phyloP scores from a whole-genome alignment of 2,797 vertebrate genomes.

The Enteromius radiatus region DNA sequence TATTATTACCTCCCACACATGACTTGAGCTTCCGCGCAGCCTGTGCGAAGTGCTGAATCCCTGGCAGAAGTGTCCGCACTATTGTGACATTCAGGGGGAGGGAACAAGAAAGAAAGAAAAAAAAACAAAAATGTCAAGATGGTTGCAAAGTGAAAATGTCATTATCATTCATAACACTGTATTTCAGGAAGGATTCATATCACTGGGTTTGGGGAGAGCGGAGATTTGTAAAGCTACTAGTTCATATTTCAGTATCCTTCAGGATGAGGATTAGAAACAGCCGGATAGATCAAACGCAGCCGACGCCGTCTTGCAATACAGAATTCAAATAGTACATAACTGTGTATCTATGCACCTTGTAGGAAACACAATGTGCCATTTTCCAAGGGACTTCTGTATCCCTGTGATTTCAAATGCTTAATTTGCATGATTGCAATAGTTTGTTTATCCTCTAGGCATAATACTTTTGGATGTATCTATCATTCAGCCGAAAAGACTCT shows the following conservation, averaged over 20 bases:
- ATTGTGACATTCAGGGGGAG: constrained; percentile 36
- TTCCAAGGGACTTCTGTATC: constrained; percentile 31
- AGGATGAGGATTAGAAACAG: constrained; percentile 32
- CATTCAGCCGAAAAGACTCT: constrained; percentile 24
- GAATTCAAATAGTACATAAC: constrained; percentile 49
- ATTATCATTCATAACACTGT: constrained; percentile 44
- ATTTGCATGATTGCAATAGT: constrained; percentile 52
- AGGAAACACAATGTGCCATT: constrained; percentile 46
- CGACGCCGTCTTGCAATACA: constrained; percentile 34
- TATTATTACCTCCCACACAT: constrained; percentile 54
- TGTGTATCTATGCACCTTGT: constrained; percentile 56
- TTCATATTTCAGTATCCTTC: constrained; percentile 42
- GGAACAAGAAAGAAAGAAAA: not conserved
- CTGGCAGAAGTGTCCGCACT: constrained; percentile 9
- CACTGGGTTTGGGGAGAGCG: constrained; percentile 29
- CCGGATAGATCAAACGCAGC: constrained; percentile 39
- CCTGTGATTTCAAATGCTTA: constrained; percentile 43
- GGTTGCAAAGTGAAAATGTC: constrained; percentile 21
- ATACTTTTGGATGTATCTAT: constrained; percentile 39
- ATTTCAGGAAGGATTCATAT: constrained; percentile 47
- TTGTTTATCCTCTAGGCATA: constrained; percentile 50
- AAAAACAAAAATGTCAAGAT: constrained; percentile 5
- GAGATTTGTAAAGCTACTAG: constrained; percentile 34
- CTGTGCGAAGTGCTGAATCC: constrained; percentile 2
- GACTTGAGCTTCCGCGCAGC: constrained; percentile 37